phyloP scores from a whole-genome alignment of 2,888 invertebrate genomes.

The Caenorhabditis sp. region DNA sequence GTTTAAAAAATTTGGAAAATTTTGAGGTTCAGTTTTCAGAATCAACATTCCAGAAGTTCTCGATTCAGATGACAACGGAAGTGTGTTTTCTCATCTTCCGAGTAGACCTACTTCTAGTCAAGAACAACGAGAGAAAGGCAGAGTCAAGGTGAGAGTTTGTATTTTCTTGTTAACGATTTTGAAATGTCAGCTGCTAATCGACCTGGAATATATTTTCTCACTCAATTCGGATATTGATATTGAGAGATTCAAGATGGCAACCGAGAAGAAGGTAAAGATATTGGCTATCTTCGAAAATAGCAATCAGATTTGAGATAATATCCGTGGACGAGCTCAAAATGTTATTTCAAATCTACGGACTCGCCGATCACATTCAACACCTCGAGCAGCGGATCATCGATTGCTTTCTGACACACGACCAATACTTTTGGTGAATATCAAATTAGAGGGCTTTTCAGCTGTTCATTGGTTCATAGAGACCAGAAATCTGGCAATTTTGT shows the following conservation, averaged over 20 bases:
- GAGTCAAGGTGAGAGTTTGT: slow-evolving; percentile 53
- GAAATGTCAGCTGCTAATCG: slow-evolving; percentile 46
- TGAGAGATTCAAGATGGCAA: slow-evolving; percentile 59
- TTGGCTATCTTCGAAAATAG: no score
- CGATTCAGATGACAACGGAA: slow-evolving; percentile 53
- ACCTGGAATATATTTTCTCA: slow-evolving; percentile 56
- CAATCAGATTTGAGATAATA: slow-evolving; percentile 23
- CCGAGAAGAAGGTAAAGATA: slow-evolving; percentile 55
- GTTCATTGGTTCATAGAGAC: slow-evolving; percentile 17
- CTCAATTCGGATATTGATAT: slow-evolving; percentile 63
- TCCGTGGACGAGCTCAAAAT: slow-evolving; percentile 59
- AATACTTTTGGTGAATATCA: slow-evolving; percentile 63
- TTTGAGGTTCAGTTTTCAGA: slow-evolving; percentile 28
- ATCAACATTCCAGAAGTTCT: slow-evolving; percentile 62
- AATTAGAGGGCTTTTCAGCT: slow-evolving; percentile 12
- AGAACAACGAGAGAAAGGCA: slow-evolving; percentile 59
- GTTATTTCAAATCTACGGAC: slow-evolving; percentile 65
- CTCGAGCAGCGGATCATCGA: slow-evolving; percentile 62
- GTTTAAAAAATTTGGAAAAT: not conserved
- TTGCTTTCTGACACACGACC: slow-evolving; percentile 62
- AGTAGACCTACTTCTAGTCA: slow-evolving; percentile 57
- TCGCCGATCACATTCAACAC: slow-evolving; percentile 55
- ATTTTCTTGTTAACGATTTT: not conserved
- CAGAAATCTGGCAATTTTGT: slow-evolving; percentile 11
- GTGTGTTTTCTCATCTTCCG: slow-evolving; percentile 61